phyloP scores from a whole-genome alignment of 1,140 invertebrate genomes.

The Papilio machaon region DNA sequence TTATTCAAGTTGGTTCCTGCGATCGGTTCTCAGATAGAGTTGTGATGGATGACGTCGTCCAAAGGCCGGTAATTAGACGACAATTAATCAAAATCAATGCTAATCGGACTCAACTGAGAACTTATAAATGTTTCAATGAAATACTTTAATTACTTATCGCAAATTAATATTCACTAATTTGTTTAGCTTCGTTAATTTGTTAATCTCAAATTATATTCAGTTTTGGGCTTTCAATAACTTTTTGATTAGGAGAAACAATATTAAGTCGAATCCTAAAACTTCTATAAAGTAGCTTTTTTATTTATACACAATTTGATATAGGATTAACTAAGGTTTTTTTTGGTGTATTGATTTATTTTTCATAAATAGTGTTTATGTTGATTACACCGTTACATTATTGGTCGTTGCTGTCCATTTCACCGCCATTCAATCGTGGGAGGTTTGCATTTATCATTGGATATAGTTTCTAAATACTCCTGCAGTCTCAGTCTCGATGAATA shows the following conservation, averaged over 20 bases:
- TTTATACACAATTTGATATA: no score
- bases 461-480: no score
- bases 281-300: no score
- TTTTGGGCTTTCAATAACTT: not conserved
- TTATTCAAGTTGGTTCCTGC: slow-evolving; percentile 11
- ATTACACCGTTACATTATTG: no score
- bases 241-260: not conserved
- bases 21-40: slow-evolving; percentile 13
- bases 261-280: not conserved
- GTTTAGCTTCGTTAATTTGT: not conserved
- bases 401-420: no score
- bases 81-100: slow-evolving; percentile 46
- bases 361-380: no score
- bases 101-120: slow-evolving; percentile 31
- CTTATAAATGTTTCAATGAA: not conserved
- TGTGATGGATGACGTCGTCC: slow-evolving; percentile 17
- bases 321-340: no score
- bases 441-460: no score
- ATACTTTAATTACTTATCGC: slow-evolving; percentile 2
- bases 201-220: not conserved
- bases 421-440: no score
- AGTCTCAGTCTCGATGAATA: no score
- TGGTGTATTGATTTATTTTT: no score
- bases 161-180: not conserved
- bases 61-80: slow-evolving; percentile 28